These are phyloP conservation scores for Uromys caudimaculatus DNA, from an alignment of 2,797 vertebrate genomes.

Conservation along the genomic window DNA sequence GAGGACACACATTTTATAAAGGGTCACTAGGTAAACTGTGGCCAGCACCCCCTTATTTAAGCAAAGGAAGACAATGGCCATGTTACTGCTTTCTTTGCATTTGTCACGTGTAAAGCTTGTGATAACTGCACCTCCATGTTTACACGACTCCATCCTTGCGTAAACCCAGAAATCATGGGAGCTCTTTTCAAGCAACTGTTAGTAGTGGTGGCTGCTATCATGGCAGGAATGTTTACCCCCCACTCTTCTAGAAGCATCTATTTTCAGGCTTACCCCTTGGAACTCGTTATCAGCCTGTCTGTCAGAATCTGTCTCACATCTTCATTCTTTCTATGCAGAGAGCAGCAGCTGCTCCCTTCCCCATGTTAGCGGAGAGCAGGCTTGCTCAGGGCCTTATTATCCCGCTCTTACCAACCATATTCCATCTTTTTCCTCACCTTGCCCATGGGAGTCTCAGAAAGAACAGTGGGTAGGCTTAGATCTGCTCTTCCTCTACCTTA, in stretches of 20 bases:
- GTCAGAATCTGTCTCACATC: not conserved
- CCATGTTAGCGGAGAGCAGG: not conserved
- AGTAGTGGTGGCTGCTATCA: not conserved
- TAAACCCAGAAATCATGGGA: not conserved
- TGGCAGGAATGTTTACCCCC: not conserved
- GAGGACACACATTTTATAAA: not conserved
- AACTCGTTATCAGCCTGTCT: not conserved
- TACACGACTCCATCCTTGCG: not conserved
- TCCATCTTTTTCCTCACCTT: not conserved
- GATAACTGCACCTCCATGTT: not conserved
- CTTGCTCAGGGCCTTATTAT: accelerated
- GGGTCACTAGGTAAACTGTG: not conserved
- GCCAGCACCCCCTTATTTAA: not conserved
- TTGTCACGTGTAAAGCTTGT: not conserved
- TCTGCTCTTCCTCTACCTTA: not conserved
- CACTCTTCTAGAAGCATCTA: not conserved
- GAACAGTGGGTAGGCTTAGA: not conserved
- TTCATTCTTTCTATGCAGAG: not conserved
- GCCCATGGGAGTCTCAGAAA: not conserved
- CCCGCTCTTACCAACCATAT: not conserved
- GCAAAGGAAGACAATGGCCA: not conserved
- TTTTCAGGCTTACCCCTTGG: not conserved
- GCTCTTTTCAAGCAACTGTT: not conserved
- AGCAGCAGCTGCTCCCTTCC: not conserved
- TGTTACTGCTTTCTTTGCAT: not conserved